Conservation (phyloP, 2,888 invertebrate species). For the Cheiracanthium punctorium region DNA sequence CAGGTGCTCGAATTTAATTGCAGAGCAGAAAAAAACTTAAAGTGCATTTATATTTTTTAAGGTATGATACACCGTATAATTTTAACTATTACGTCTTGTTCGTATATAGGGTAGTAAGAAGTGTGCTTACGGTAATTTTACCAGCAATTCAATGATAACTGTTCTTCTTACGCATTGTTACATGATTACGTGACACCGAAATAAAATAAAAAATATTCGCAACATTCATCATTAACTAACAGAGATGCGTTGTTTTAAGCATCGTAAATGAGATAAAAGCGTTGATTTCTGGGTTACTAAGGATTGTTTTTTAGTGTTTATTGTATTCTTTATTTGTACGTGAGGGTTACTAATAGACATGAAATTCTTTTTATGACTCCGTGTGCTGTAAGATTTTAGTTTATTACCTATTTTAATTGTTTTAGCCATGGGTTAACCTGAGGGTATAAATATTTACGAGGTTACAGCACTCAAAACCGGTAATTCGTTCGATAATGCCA, state of each 20-base stretch:
- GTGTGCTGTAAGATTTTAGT: not conserved
- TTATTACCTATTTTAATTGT: too few species aligned
- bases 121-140: too few species aligned
- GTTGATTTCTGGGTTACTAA: conserved; percentile 27
- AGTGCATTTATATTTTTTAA: too few species aligned
- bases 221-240: not conserved
- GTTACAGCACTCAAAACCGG: too few species aligned
- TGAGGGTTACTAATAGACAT: conserved; percentile 60
- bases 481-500: too few species aligned
- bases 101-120: too few species aligned
- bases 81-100: too few species aligned
- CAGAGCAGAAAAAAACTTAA: too few species aligned
- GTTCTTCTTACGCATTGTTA: not conserved
- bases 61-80: too few species aligned
- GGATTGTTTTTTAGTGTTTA: conserved; percentile 11
- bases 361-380: conserved; percentile 41
- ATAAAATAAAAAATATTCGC: not conserved
- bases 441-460: too few species aligned
- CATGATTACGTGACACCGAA: not conserved
- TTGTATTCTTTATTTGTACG: conserved; percentile 52
- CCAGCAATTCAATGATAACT: not conserved
- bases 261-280: not conserved
- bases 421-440: too few species aligned
- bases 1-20: too few species aligned
- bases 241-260: conserved; percentile 24